These are phyloP conservation scores for Thecocarcelia acutangulata DNA, from an alignment of 2,888 invertebrate genomes.

Conservation along the genomic window DNA sequence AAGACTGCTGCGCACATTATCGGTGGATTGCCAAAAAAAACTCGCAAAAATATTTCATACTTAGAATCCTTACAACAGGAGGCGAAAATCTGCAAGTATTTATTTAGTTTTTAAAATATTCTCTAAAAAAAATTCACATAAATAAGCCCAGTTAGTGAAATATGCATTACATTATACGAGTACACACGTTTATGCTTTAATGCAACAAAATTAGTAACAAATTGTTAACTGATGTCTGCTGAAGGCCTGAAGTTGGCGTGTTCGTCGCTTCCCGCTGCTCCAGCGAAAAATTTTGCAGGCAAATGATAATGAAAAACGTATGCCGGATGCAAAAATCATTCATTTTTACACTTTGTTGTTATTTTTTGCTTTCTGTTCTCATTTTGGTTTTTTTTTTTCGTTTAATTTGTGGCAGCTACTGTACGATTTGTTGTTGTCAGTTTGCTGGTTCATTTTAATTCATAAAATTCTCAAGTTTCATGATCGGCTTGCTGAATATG, in stretches of 20 bases:
- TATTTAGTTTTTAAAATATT: not conserved
- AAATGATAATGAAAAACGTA: conserved; percentile 56
- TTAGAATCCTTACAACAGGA: conserved; percentile 48
- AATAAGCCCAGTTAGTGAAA: conserved; percentile 22
- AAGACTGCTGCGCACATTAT: conserved; percentile 6
- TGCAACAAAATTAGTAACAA: conserved; percentile 27
- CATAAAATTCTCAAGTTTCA: conserved; percentile 61
- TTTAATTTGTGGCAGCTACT: conserved; percentile 48
- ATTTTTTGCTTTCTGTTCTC: conserved; percentile 16
- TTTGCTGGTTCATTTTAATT: conserved; percentile 20
- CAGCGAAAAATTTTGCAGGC: conserved; percentile 41
- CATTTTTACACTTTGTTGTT: conserved; percentile 62
- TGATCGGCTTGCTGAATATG: conserved; percentile 24
- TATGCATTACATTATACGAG: too few species aligned
- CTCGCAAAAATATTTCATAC: not conserved
- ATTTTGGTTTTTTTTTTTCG: conserved; percentile 3
- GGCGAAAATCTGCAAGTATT: not conserved
- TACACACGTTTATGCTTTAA: not conserved
- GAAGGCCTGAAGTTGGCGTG: not conserved
- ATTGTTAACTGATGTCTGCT: conserved; percentile 40
- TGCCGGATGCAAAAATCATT: conserved; percentile 67
- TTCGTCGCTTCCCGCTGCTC: not conserved
- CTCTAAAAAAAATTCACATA: conserved; percentile 12
- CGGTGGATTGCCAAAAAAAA: conserved; percentile 3
- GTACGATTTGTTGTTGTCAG: conserved; percentile 30